A percentile compares a stretch with the other conserved stretches of the same genome.
Evolutionary conservation across 2,888 invertebrate genomes (phyloP).

Genomic region (Aspidiotus destructor): DNA sequence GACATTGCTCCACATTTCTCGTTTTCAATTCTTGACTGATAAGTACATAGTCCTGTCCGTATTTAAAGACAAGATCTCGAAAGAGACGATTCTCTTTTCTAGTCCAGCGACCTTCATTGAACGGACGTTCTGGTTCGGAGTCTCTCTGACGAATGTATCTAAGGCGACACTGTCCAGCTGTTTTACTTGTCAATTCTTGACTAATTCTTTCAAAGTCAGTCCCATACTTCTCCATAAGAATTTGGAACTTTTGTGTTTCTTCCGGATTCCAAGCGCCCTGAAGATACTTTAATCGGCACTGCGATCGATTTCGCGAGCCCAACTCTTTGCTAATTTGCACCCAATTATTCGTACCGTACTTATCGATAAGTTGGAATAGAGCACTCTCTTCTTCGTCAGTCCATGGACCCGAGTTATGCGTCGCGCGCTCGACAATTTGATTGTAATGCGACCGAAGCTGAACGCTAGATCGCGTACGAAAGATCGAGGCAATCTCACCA

Average conservation of each 20-base stretch:
- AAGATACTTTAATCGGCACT: constrained; percentile 29
- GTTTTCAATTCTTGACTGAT: constrained; percentile 18
- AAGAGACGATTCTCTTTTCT: constrained; percentile 6
- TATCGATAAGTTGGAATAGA: constrained; percentile 8
- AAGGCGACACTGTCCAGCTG: background rate
- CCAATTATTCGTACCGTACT: constrained; percentile 25
- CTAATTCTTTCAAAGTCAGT: background rate
- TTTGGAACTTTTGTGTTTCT: background rate
- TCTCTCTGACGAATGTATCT: background rate
- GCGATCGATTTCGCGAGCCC: constrained; percentile 13
- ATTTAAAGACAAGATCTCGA: background rate
- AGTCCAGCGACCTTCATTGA: constrained; percentile 14
- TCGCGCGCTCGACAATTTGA: background rate
- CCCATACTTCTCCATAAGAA: background rate
- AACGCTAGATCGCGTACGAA: constrained; percentile 7
- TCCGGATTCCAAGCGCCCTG: background rate
- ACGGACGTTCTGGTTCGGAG: background rate
- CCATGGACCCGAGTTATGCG: constrained; percentile 12
- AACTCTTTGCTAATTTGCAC: constrained; percentile 14
- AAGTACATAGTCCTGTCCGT: background rate
- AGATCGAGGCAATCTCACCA: constrained; percentile 14
- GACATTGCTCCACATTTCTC: constrained; percentile 1
- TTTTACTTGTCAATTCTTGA: background rate
- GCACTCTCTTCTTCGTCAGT: constrained; percentile 10
- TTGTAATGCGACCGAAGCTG: constrained; percentile 17